These are phyloP conservation scores for Odobenus rosmarus DNA, from an alignment of 2,113 vertebrate species.

Conservation along the genomic window DNA sequence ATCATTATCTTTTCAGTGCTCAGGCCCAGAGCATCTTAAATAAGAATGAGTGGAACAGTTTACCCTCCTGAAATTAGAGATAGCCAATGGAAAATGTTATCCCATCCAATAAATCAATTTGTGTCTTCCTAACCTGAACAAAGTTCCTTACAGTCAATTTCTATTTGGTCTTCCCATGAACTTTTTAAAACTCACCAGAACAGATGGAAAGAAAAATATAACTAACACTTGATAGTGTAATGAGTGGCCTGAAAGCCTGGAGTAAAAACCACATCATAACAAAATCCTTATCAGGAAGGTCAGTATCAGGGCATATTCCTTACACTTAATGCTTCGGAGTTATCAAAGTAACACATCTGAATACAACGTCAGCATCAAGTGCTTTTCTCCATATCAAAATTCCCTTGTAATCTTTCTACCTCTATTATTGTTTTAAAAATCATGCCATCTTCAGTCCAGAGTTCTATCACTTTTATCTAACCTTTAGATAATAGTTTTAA, in stretches of 20 bases:
- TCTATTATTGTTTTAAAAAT: conserved; percentile 27
- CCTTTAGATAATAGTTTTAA: background rate
- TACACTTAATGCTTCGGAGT: background rate
- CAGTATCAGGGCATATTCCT: background rate
- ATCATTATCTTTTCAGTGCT: conserved; percentile 15
- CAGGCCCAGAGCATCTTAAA: background rate
- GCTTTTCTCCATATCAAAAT: background rate
- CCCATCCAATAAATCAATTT: conserved; percentile 31
- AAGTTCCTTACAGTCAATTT: background rate
- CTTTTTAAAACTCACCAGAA: conserved; percentile 17
- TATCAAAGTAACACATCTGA: background rate
- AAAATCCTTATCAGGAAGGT: background rate
- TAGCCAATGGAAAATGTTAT: conserved; percentile 31
- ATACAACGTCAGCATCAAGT: background rate
- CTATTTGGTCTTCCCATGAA: conserved; percentile 36
- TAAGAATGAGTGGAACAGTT: background rate
- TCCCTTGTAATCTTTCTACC: background rate
- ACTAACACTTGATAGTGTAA: background rate
- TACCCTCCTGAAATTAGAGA: background rate
- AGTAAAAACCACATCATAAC: background rate
- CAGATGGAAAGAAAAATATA: background rate
- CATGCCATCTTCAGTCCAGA: background rate
- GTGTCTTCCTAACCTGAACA: conserved; percentile 53
- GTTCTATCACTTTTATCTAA: conserved; percentile 40
- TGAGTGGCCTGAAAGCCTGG: background rate